Conservation (phyloP, 2,888 invertebrate genomes). For the Rhamphomyia laevipes region DNA sequence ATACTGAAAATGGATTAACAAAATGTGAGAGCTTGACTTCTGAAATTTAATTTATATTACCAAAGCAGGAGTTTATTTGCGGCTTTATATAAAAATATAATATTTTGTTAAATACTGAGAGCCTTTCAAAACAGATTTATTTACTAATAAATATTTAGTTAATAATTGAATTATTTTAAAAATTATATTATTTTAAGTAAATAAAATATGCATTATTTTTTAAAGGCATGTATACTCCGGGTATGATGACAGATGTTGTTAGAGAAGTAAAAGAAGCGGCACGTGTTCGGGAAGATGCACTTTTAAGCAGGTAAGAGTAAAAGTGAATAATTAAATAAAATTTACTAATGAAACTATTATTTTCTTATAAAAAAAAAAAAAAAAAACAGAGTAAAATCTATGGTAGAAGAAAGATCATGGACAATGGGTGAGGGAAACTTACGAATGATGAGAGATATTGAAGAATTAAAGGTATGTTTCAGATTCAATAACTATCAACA, state of each 20-base stretch:
- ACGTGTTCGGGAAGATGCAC: constrained; percentile 58
- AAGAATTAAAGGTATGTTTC: constrained; percentile 32
- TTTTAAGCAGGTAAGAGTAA: constrained; percentile 36
- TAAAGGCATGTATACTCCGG: constrained; percentile 49
- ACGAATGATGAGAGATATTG: constrained; percentile 34
- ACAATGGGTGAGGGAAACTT: constrained; percentile 34
- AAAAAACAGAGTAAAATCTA: constrained; percentile 34
- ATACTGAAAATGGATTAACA: too few relatives aligned
- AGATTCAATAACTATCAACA: neutral
- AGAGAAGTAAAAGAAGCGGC: constrained; percentile 63
- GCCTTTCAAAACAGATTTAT: too few relatives aligned
- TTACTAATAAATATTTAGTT: too few relatives aligned
- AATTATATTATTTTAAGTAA: too few relatives aligned
- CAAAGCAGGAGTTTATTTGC: too few relatives aligned
- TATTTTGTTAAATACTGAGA: too few relatives aligned
- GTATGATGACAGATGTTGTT: constrained; percentile 60
- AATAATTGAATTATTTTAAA: too few relatives aligned
- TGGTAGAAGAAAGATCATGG: constrained; percentile 39
- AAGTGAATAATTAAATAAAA: neutral
- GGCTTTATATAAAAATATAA: too few relatives aligned
- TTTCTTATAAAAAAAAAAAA: too few relatives aligned
- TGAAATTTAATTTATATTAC: too few relatives aligned
- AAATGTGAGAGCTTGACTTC: too few relatives aligned
- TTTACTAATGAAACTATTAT: too few relatives aligned
- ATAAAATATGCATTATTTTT: neutral